A percentile compares a stretch with the other conserved stretches of the same genome.
Conservation (phyloP, 2,113 vertebrate genomes). For the Rissa tridactyla region DNA sequence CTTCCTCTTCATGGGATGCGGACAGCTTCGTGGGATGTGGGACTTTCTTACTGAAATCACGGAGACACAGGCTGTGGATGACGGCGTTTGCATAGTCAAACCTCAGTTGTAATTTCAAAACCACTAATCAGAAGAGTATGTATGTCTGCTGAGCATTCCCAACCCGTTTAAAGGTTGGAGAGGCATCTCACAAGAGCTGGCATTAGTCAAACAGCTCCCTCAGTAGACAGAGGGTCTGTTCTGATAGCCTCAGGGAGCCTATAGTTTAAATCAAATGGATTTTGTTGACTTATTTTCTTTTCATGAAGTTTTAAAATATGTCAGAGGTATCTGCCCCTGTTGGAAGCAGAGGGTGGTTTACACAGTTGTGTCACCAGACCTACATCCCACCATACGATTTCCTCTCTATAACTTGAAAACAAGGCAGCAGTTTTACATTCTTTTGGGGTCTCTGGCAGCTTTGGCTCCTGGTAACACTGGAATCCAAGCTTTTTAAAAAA, state of each 20-base stretch:
- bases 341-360: neutral
- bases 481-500: neutral
- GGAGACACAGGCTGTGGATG: neutral
- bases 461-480: neutral
- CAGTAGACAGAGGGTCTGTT: neutral
- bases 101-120: neutral
- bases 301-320: neutral
- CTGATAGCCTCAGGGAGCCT: neutral
- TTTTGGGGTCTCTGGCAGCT: neutral
- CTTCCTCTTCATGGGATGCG: neutral
- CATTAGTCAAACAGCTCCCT: constrained; percentile 24
- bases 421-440: neutral
- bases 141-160: neutral
- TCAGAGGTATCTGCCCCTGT: neutral
- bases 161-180: constrained; percentile 25
- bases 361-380: neutral
- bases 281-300: neutral
- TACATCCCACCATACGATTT: neutral
- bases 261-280: neutral
- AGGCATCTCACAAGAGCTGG: constrained; percentile 39
- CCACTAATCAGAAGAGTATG: neutral
- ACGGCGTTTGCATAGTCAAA: neutral
- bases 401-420: neutral
- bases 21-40: neutral
- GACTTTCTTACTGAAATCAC: neutral